Conservation (phyloP, 2,888 invertebrate genomes). For the Labia minor region DNA sequence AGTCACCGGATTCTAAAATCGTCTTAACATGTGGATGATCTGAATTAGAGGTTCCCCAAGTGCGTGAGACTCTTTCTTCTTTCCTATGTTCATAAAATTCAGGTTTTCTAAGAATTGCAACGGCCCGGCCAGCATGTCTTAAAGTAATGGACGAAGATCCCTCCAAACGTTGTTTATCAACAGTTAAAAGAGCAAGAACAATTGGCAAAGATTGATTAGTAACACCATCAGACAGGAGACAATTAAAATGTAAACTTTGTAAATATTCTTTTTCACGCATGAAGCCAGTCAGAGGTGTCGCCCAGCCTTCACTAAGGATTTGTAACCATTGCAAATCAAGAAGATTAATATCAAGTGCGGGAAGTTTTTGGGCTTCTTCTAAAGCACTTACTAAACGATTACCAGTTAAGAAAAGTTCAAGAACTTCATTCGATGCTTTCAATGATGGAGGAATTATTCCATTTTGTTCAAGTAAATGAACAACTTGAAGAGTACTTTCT, state of each 20-base stretch:
- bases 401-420: slow-evolving; percentile 71
- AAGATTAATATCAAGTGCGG: slow-evolving; percentile 60
- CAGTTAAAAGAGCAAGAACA: slow-evolving; percentile 67
- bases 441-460: slow-evolving; percentile 51
- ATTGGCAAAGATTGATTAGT: slow-evolving; percentile 93
- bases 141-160: slow-evolving; percentile 57
- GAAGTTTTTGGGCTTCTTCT: slow-evolving; percentile 64
- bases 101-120: slow-evolving; percentile 72
- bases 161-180: slow-evolving; percentile 61
- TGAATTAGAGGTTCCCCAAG: slow-evolving; percentile 80
- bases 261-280: slow-evolving; percentile 94
- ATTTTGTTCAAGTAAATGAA: slow-evolving; percentile 69
- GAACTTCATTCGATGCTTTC: slow-evolving; percentile 43
- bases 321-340: slow-evolving; percentile 95
- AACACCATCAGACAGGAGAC: slow-evolving; percentile 59
- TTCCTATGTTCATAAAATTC: slow-evolving; percentile 93
- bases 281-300: slow-evolving; percentile 87
- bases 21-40: slow-evolving; percentile 89
- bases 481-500: slow-evolving; percentile 77
- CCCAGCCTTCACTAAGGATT: slow-evolving; percentile 96
- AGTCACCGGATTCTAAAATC: slow-evolving; percentile 86
- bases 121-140: slow-evolving; percentile 48
- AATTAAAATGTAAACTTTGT: slow-evolving; percentile 86
- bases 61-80: slow-evolving; percentile 81
- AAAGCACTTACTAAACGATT: slow-evolving; percentile 50